These are phyloP conservation scores for Phyllopteryx taeniolatus DNA, from an alignment of 2,113 vertebrate species.

Conservation along the genomic window DNA sequence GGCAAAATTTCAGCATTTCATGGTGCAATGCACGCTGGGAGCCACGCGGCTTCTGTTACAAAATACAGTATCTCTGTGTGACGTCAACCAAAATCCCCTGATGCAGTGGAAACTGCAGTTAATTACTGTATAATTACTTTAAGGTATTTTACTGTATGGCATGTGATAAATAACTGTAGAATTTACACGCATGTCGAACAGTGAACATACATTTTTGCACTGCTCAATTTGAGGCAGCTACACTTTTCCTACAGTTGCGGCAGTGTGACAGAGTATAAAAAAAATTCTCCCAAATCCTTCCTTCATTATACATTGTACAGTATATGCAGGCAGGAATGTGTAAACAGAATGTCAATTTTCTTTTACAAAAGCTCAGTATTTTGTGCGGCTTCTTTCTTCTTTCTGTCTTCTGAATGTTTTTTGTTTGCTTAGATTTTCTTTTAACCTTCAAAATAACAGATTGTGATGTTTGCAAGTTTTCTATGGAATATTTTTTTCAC, in stretches of 20 bases:
- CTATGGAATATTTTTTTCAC: conserved; percentile 52
- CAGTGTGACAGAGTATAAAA: conserved; percentile 26
- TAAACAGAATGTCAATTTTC: conserved; percentile 43
- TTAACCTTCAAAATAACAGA: conserved; percentile 64
- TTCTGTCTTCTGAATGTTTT: conserved; percentile 53
- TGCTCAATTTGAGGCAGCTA: conserved; percentile 41
- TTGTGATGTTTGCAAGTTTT: conserved; percentile 53
- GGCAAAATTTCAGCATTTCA: too few relatives aligned
- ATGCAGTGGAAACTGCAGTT: too few relatives aligned
- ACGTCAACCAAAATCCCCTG: too few relatives aligned
- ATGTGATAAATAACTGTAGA: too few relatives aligned
- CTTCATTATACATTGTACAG: conserved; percentile 27
- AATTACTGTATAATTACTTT: too few relatives aligned
- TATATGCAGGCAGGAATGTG: conserved; percentile 43
- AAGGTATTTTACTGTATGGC: too few relatives aligned
- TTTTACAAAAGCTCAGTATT: conserved; percentile 45
- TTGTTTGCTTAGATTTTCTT: conserved; percentile 48
- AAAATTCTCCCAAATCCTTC: conserved; percentile 32
- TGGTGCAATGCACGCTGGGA: too few relatives aligned
- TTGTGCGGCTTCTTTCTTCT: conserved; percentile 39
- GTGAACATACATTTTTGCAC: conserved; percentile 44
- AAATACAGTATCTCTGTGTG: too few relatives aligned
- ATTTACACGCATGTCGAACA: too few relatives aligned
- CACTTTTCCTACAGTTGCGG: conserved; percentile 44
- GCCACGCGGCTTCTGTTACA: too few relatives aligned